A percentile compares a stretch with the other conserved stretches of the same genome.
Evolutionary conservation across 2,888 invertebrate species (phyloP).

Genomic region (Anoplius nigerrimus): DNA sequence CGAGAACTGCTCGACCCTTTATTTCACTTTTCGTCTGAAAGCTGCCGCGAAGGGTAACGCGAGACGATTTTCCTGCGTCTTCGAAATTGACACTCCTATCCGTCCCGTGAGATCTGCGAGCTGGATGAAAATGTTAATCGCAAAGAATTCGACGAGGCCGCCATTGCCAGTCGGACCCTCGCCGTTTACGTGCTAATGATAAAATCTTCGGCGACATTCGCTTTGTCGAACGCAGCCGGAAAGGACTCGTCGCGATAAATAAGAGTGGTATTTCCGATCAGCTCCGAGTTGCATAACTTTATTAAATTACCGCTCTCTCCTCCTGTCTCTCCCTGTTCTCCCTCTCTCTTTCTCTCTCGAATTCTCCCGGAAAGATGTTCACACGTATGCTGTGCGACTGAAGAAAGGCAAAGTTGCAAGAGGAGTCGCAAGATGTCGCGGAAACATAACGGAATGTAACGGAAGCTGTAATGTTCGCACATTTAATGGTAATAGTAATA

Average conservation of each 20-base stretch:
- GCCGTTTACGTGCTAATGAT: neutral
- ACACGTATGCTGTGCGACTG: neutral
- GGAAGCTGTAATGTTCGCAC: no score
- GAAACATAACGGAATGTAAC: no score
- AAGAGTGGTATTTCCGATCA: neutral
- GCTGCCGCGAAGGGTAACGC: neutral
- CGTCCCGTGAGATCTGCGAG: neutral
- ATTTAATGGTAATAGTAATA: no score
- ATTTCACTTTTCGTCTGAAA: no score
- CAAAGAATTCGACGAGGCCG: neutral
- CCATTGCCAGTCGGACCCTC: neutral
- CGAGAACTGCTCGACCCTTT: neutral
- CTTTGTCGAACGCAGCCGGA: neutral
- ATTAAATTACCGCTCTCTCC: no score
- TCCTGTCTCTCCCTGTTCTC: no score
- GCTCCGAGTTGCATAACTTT: no score
- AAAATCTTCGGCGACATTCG: neutral
- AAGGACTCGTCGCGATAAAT: neutral
- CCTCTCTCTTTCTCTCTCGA: neutral
- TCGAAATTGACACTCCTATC: neutral
- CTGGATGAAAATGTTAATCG: neutral
- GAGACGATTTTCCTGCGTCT: neutral
- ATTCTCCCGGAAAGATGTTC: slow-evolving; percentile 2
- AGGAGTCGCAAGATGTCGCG: neutral
- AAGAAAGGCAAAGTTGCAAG: neutral